Conservation (phyloP, 2,797 vertebrate species). For the Ptychobarbus kaznakovi region DNA sequence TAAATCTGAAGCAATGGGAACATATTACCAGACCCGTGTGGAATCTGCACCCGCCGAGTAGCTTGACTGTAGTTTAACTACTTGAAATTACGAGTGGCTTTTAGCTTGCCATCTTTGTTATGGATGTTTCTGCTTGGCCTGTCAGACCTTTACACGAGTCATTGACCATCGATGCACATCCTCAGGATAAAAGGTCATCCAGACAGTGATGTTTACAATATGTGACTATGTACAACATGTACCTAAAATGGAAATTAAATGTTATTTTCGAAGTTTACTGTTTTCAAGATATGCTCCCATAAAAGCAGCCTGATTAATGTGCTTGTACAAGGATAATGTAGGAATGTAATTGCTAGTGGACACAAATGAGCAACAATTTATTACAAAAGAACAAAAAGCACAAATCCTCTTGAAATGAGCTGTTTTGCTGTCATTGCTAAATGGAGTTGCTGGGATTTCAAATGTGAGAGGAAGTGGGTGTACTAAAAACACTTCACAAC, state of each 20-base stretch:
- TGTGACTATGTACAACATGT: background rate
- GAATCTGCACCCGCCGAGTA: background rate
- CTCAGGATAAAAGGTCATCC: conserved; percentile 11
- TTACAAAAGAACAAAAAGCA: background rate
- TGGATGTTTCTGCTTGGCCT: conserved; percentile 15
- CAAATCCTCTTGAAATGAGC: background rate
- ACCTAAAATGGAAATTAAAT: conserved; percentile 17
- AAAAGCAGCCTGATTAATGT: conserved; percentile 2
- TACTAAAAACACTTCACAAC: background rate
- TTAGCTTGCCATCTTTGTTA: conserved; percentile 16
- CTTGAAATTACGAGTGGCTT: background rate
- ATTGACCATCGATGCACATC: conserved; percentile 18
- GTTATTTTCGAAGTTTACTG: conserved; percentile 2
- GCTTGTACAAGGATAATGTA: background rate
- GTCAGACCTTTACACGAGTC: background rate
- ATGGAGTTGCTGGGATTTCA: background rate
- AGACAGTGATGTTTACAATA: background rate
- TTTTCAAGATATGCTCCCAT: background rate
- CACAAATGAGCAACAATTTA: background rate
- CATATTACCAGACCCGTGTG: background rate
- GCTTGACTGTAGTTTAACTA: conserved; percentile 8
- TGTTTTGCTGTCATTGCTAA: conserved; percentile 2
- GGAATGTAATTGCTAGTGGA: background rate
- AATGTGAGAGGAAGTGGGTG: background rate
- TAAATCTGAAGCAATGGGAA: conserved; percentile 28